phyloP scores from a whole-genome alignment of 2,113 vertebrate species.

The Bathybates hornii region DNA sequence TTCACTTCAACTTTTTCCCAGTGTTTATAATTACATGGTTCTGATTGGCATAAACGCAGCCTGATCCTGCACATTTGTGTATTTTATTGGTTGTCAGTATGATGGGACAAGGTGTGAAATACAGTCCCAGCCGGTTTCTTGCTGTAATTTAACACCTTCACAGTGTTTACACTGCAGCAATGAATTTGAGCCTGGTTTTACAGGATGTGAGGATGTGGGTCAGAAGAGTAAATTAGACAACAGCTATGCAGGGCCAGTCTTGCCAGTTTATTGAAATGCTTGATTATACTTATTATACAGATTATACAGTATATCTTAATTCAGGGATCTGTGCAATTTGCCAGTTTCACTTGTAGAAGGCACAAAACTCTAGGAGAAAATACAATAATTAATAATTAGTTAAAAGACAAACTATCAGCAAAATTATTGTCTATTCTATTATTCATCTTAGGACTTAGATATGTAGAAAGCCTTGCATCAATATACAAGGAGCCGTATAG shows the following conservation, averaged over 20 bases:
- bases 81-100: slow-evolving; percentile 31
- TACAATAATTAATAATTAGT: not conserved
- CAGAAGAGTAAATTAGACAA: slow-evolving; percentile 6
- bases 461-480: not conserved
- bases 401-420: not conserved
- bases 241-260: not conserved
- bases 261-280: not conserved
- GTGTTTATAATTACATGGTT: slow-evolving; percentile 11
- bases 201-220: slow-evolving; percentile 6
- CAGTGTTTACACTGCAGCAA: slow-evolving; percentile 19
- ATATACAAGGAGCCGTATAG: not conserved
- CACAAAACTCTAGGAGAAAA: not conserved
- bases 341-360: not conserved
- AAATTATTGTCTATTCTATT: not conserved
- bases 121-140: slow-evolving; percentile 28
- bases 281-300: not conserved
- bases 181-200: slow-evolving; percentile 5
- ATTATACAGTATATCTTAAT: not conserved
- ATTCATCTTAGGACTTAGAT: not conserved
- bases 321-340: not conserved
- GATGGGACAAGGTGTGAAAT: slow-evolving; percentile 49
- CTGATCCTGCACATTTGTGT: slow-evolving; percentile 32
- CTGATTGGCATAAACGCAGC: slow-evolving; percentile 31
- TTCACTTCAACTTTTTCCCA: not conserved
- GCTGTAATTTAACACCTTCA: slow-evolving; percentile 55